Percentiles rank a stretch among this genome's conserved stretches.
These are phyloP conservation scores for Tetramorium simillimum DNA, from an alignment of 1,140 invertebrate genomes.

Conservation along the genomic window DNA sequence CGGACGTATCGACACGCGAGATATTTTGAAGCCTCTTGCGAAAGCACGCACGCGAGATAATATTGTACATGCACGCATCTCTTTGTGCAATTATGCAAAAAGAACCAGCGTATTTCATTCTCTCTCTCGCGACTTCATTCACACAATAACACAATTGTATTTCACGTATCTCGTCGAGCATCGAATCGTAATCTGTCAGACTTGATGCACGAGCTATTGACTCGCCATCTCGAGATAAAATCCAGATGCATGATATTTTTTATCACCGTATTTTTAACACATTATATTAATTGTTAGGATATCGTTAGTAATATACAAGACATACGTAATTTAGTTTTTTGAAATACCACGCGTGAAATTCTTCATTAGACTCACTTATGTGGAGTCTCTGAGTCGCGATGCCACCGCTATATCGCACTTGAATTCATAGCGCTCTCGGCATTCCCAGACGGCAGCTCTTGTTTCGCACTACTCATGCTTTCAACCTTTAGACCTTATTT, in stretches of 20 bases:
- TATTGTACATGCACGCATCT: neutral
- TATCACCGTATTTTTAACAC: neutral
- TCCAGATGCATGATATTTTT: neutral
- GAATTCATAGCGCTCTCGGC: slow-evolving; percentile 79
- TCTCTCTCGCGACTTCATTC: neutral
- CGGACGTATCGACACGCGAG: neutral
- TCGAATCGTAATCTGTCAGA: slow-evolving; percentile 51
- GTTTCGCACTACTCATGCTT: slow-evolving; percentile 74
- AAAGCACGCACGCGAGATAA: neutral
- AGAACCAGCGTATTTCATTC: neutral
- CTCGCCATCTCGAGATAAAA: slow-evolving; percentile 26
- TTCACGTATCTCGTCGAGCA: neutral
- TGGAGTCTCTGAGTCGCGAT: slow-evolving; percentile 28
- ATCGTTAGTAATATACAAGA: neutral
- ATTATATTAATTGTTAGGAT: neutral
- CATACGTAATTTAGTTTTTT: neutral
- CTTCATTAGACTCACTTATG: slow-evolving; percentile 26
- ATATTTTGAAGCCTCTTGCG: neutral
- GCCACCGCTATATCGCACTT: slow-evolving; percentile 72
- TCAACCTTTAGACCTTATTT: slow-evolving; percentile 64
- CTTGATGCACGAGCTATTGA: neutral
- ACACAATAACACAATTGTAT: neutral
- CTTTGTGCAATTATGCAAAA: neutral
- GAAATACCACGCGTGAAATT: slow-evolving; percentile 43
- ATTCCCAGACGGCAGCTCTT: slow-evolving; percentile 79